Percentiles rank a stretch among this genome's conserved stretches.
Evolutionary conservation across 2,797 vertebrate genomes (phyloP).

Genomic region (Gadopsis marmoratus): DNA sequence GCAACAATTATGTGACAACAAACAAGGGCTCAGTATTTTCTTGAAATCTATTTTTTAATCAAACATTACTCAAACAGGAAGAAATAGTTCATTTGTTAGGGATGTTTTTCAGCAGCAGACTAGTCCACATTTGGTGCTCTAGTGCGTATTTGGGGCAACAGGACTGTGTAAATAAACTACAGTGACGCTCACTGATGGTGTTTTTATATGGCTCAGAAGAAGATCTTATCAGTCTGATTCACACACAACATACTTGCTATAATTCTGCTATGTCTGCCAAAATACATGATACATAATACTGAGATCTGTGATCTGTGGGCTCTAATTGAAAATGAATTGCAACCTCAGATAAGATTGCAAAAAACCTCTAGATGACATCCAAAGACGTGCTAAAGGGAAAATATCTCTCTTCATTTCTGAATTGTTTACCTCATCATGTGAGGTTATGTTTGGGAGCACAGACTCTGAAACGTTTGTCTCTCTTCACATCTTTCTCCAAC

Average conservation of each 20-base stretch:
- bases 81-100: no score
- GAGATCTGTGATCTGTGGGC: neutral
- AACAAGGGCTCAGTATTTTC: neutral
- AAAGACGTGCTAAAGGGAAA: neutral
- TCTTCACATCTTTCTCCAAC: neutral
- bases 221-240: no score
- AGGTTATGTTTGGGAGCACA: neutral
- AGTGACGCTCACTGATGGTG: no score
- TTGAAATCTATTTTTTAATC: neutral
- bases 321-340: no score
- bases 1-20: no score
- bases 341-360: neutral
- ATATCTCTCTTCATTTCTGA: neutral
- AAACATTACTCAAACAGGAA: neutral
- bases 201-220: neutral
- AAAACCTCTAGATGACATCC: neutral
- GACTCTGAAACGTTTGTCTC: neutral
- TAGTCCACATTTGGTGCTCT: neutral
- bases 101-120: neutral
- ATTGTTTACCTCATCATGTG: neutral
- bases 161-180: no score
- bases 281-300: no score
- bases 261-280: no score
- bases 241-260: no score
- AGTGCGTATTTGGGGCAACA: no score